phyloP scores from a whole-genome alignment of 2,797 vertebrate species.

The Arnoldichthys spilopterus region DNA sequence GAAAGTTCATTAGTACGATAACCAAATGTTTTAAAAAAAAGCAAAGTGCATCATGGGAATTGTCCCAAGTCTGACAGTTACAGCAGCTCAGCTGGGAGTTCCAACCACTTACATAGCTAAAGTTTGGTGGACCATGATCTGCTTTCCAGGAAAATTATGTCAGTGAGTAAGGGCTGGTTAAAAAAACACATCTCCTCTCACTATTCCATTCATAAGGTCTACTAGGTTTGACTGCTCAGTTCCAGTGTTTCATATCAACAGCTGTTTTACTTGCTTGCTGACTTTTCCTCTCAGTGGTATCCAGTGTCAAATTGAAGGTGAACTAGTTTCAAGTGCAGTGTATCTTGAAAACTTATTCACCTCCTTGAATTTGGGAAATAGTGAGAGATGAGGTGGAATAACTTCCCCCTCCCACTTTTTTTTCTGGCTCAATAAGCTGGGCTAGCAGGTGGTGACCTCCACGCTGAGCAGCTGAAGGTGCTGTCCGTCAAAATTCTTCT shows the following conservation, averaged over 20 bases:
- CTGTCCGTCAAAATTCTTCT: slow-evolving; percentile 48
- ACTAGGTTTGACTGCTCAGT: neutral
- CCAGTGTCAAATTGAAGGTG: neutral
- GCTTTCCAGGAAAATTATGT: neutral
- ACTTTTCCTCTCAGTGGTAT: neutral
- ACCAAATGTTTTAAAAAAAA: slow-evolving; percentile 35
- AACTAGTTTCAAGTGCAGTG: slow-evolving; percentile 3
- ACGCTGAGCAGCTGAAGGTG: slow-evolving; percentile 51
- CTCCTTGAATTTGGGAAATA: slow-evolving; percentile 9
- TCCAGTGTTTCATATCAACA: slow-evolving; percentile 11
- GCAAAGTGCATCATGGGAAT: slow-evolving; percentile 56
- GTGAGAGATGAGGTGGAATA: slow-evolving; percentile 6
- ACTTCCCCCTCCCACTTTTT: neutral
- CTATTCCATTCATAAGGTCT: slow-evolving; percentile 18
- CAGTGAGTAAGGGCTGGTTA: slow-evolving; percentile 2
- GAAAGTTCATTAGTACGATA: slow-evolving; percentile 27
- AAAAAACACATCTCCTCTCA: neutral
- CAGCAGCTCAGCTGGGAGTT: slow-evolving; percentile 43
- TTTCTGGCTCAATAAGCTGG: neutral
- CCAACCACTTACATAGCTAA: slow-evolving; percentile 13
- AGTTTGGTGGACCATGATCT: neutral
- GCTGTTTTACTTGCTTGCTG: neutral
- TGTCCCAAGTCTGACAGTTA: slow-evolving; percentile 41
- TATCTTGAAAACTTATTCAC: neutral
- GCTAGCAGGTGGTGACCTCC: slow-evolving; percentile 52